Evolutionary conservation across 1,140 invertebrate species (phyloP), one percentile per base, ranked within the genome.

Genomic region (Calephelis virginiensis): DNA sequence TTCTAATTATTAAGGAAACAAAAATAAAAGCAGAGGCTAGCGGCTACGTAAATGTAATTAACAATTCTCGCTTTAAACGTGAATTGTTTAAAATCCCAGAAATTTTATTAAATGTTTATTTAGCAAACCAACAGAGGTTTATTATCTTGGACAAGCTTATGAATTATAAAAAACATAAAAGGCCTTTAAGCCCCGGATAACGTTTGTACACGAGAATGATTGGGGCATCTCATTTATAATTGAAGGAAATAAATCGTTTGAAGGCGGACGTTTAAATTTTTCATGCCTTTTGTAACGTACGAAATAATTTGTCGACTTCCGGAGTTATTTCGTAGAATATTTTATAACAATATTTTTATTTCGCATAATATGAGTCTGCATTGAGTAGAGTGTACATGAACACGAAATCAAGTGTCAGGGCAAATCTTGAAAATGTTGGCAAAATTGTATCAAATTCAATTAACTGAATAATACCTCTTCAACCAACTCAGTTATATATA

Each of bases 201-300:
- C 53, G 53, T 59, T 59, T 59, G 53, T 59, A 59, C 53, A 59
- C 53, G 53, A 59, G 53, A 59, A 59, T 59, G 53, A 59, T 59
- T 59, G 28, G 28, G 28, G 17, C 53, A 59, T 59, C 53, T 59
- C 53, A 59, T 59, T 59, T 59, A 59, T 59, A 59, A 59, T 59
- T 59, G 53, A 59, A 59, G 53, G 53, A 59, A 37, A 59, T 59
- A 59, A 59, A 59, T 59, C 53, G 53, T 59, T 59, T 59, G 53
- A 59, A 37, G 53, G 40, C 40, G 53, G 53, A 59, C 53, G 53
- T 6, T 43, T 43, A 43, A 43, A 43, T 43, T 43, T 38, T 59
- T 38, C 53, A 59, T 59, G 37, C 53, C 53, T 59, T 59, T 59
- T 37, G 53, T 56, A 43, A 37, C 10, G 53, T 56, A 56, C 28